Conservation (phyloP, 2,113 vertebrate species). For the Aix galericulata region DNA sequence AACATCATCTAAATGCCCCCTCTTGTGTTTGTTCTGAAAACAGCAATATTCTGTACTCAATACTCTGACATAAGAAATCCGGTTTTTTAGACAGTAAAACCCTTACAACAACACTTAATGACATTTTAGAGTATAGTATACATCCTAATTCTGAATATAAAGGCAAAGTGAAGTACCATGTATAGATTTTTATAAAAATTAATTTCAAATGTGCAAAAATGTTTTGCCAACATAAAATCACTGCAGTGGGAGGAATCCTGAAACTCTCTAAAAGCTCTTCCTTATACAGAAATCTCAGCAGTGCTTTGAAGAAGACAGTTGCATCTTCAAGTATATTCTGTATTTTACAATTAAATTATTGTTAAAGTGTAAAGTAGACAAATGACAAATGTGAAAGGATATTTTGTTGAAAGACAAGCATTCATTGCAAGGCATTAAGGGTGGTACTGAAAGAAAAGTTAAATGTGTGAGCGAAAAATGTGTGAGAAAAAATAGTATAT, state of each 20-base stretch:
- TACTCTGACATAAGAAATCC: background rate
- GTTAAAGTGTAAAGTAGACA: background rate
- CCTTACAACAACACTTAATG: background rate
- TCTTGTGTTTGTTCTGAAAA: conserved; percentile 73
- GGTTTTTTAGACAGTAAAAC: background rate
- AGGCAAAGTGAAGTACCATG: background rate
- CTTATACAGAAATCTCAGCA: background rate
- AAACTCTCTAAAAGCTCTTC: background rate
- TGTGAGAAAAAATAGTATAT: background rate
- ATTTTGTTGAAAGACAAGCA: background rate
- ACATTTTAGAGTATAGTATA: background rate
- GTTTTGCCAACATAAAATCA: background rate
- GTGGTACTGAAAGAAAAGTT: background rate
- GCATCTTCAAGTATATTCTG: background rate
- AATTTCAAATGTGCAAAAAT: background rate
- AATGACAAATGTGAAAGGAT: background rate
- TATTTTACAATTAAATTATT: background rate
- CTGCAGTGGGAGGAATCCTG: background rate
- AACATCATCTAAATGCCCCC: conserved; percentile 65
- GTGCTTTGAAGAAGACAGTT: background rate
- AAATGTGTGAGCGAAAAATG: background rate
- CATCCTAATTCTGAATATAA: background rate
- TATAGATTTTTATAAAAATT: background rate
- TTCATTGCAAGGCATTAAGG: background rate
- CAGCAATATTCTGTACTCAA: background rate